These are phyloP conservation scores for Trichechus manatus DNA, from an alignment of 2,113 vertebrate species.

Conservation along the genomic window DNA sequence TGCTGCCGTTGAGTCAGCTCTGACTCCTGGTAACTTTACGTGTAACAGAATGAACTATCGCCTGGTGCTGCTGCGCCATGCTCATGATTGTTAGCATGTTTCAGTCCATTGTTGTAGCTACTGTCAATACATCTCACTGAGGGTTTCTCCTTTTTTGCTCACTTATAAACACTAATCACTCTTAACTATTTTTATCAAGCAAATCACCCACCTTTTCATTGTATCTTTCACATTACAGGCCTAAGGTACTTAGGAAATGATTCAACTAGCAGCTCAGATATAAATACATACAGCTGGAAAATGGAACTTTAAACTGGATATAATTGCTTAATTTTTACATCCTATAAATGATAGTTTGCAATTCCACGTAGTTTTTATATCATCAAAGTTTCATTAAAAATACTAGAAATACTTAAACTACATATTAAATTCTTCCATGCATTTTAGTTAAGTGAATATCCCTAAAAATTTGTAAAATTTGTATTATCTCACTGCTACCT, in stretches of 20 bases:
- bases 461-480: constrained; percentile 1
- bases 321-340: constrained; percentile 30
- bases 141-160: no score
- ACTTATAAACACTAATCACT: constrained; percentile 52
- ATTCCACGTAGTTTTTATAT: background rate
- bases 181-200: constrained; percentile 45
- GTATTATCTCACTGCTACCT: constrained; percentile 11
- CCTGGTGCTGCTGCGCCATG: no score
- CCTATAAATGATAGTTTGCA: background rate
- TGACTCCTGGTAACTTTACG: no score
- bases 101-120: no score
- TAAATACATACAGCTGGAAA: constrained; percentile 78
- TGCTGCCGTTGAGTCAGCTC: no score
- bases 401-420: background rate
- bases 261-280: constrained; percentile 64
- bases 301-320: constrained; percentile 53
- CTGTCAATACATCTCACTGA: no score
- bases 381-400: background rate
- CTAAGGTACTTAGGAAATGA: constrained; percentile 63
- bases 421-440: background rate
- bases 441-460: constrained; percentile 17
- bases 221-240: constrained; percentile 43
- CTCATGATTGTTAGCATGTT: no score
- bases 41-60: no score
- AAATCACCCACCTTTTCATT: background rate